A percentile compares a stretch with the other conserved stretches of the same genome.
Evolutionary conservation across 2,113 vertebrate genomes (phyloP).

Genomic region (Epinephelus lanceolatus): DNA sequence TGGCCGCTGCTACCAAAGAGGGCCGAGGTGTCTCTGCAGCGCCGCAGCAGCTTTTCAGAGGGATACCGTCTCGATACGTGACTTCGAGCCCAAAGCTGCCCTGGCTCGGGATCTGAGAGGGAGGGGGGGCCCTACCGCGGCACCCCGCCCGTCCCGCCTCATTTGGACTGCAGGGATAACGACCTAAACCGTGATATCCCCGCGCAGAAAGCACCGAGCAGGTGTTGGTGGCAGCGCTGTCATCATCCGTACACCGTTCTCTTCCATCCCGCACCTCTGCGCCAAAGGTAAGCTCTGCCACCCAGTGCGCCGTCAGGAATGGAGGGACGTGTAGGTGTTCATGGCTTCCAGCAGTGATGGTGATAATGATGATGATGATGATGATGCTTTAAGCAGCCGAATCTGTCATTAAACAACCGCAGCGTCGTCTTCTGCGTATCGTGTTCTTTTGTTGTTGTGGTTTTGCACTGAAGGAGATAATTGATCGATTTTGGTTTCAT

Average conservation of each 20-base stretch:
- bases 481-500: slow-evolving; percentile 30
- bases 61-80: slow-evolving; percentile 67
- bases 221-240: slow-evolving; percentile 39
- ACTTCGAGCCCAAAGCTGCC: slow-evolving; percentile 48
- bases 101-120: slow-evolving; percentile 42
- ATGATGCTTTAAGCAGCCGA: slow-evolving; percentile 7
- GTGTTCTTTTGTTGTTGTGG: background rate
- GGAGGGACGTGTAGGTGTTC: slow-evolving; percentile 30
- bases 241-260: slow-evolving; percentile 10
- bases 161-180: slow-evolving; percentile 74
- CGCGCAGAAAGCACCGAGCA: slow-evolving; percentile 34
- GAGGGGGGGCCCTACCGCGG: slow-evolving; percentile 51
- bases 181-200: slow-evolving; percentile 53
- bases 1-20: slow-evolving; percentile 40
- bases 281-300: slow-evolving; percentile 78
- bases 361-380: slow-evolving; percentile 19
- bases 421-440: slow-evolving; percentile 14
- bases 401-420: slow-evolving; percentile 54
- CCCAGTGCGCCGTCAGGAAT: slow-evolving; percentile 2
- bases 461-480: background rate
- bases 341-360: slow-evolving; percentile 18
- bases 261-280: slow-evolving; percentile 70
- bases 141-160: slow-evolving; percentile 78
- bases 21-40: slow-evolving; percentile 65
- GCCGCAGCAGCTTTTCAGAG: slow-evolving; percentile 62